Conservation (phyloP, 2,888 invertebrate genomes). For the Limnephilus marmoratus region DNA sequence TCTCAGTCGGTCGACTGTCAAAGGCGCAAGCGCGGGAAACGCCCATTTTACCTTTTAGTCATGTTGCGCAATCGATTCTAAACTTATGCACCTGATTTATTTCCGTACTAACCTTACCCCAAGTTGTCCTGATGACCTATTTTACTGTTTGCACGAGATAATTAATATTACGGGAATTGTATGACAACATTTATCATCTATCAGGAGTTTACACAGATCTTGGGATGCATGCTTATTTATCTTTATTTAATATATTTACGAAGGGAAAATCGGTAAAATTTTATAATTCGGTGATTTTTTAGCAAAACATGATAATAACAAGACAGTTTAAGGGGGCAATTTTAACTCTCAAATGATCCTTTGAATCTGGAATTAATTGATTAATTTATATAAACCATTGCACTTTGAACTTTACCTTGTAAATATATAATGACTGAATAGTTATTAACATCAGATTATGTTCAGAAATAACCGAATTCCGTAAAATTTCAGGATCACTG, state of each 20-base stretch:
- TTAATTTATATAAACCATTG: not conserved
- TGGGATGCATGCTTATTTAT: not conserved
- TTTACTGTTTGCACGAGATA: slow-evolving; percentile 6
- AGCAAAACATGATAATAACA: not conserved
- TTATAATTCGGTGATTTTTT: not conserved
- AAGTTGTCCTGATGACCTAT: slow-evolving; percentile 35
- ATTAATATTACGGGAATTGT: not conserved
- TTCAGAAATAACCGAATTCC: not conserved
- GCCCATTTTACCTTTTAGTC: slow-evolving; percentile 32
- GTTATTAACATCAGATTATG: not conserved
- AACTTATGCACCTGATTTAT: not conserved
- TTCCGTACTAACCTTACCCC: slow-evolving; percentile 40
- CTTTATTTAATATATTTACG: not conserved
- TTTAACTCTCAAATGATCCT: no score
- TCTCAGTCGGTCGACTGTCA: not conserved
- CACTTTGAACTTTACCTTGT: not conserved
- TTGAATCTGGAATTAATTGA: not conserved
- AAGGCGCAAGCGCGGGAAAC: slow-evolving; percentile 58
- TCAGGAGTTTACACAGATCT: not conserved
- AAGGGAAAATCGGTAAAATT: not conserved
- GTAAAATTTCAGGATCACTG: no score
- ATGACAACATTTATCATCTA: not conserved
- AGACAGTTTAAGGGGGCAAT: no score
- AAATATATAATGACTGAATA: not conserved
- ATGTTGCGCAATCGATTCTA: slow-evolving; percentile 49